These are phyloP conservation scores for Trichogramma evanescens DNA, from an alignment of 2,888 invertebrate species.

Conservation along the genomic window DNA sequence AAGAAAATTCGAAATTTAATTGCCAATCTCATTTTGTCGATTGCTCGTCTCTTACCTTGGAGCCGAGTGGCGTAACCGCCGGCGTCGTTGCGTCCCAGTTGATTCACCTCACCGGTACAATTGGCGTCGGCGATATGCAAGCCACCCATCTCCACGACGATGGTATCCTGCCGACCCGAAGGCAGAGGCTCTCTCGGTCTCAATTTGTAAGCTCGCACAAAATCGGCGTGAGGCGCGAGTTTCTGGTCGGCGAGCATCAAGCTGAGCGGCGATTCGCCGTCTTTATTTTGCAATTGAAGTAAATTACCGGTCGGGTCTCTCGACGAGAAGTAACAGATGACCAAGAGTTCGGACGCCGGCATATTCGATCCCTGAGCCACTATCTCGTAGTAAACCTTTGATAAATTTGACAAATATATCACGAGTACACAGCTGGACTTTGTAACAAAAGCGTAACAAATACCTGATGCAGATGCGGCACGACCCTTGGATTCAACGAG, in stretches of 20 bases:
- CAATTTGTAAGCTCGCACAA: conserved; percentile 48
- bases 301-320: no score
- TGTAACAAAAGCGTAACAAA: no score
- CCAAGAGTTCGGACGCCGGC: no score
- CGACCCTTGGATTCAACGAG: no score
- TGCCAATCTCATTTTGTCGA: neutral
- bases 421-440: no score
- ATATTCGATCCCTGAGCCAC: no score
- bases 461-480: no score
- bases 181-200: no score
- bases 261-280: conserved; percentile 64
- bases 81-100: conserved; percentile 28
- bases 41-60: conserved; percentile 23
- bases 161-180: neutral
- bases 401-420: no score
- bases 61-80: conserved; percentile 25
- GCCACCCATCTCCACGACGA: neutral
- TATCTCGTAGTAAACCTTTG: no score
- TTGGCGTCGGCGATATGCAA: neutral
- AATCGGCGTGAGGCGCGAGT: conserved; percentile 50
- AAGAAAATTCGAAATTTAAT: neutral
- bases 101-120: conserved; percentile 23
- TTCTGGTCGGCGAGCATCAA: conserved; percentile 50
- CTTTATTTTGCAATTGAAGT: no score
- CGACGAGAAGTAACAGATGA: no score